These are phyloP conservation scores for Litocranius walleri DNA, from an alignment of 2,113 vertebrate species.

Conservation along the genomic window DNA sequence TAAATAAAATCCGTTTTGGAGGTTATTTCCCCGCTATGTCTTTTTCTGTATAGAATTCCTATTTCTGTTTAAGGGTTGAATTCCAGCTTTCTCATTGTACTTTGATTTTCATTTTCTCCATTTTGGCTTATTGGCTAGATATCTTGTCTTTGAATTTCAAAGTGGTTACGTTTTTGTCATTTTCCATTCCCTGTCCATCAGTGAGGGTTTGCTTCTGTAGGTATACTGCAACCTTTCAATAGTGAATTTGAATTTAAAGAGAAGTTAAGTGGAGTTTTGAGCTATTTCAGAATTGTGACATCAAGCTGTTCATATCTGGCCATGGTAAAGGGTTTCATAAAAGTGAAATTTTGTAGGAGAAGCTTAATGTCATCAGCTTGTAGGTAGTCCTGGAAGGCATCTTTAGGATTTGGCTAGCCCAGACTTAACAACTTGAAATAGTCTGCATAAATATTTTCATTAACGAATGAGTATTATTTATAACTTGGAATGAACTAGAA, in stretches of 20 bases:
- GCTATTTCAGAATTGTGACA: conserved; percentile 52
- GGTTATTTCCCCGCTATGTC: not conserved
- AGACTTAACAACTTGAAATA: not conserved
- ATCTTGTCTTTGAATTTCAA: conserved; percentile 52
- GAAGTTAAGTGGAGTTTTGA: conserved; percentile 52
- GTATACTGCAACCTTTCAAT: conserved; percentile 46
- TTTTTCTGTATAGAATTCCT: conserved; percentile 20
- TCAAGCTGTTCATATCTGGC: conserved; percentile 43
- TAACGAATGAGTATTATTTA: not conserved
- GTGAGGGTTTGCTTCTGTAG: conserved; percentile 27
- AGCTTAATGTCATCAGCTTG: conserved; percentile 18
- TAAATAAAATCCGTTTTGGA: not conserved
- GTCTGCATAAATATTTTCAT: not conserved
- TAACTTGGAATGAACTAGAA: not conserved
- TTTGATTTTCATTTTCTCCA: conserved; percentile 50
- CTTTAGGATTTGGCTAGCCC: not conserved
- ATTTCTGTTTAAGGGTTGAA: conserved; percentile 36
- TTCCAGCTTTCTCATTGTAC: conserved; percentile 1
- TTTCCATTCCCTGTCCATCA: conserved; percentile 38
- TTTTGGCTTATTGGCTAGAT: conserved; percentile 49
- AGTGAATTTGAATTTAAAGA: conserved; percentile 44
- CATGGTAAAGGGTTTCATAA: not conserved
- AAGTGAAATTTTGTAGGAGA: conserved; percentile 43
- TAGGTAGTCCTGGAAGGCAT: not conserved
- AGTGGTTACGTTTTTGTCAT: conserved; percentile 40